phyloP scores from a whole-genome alignment of 2,797 vertebrate genomes.

The Dromococcyx pavoninus region DNA sequence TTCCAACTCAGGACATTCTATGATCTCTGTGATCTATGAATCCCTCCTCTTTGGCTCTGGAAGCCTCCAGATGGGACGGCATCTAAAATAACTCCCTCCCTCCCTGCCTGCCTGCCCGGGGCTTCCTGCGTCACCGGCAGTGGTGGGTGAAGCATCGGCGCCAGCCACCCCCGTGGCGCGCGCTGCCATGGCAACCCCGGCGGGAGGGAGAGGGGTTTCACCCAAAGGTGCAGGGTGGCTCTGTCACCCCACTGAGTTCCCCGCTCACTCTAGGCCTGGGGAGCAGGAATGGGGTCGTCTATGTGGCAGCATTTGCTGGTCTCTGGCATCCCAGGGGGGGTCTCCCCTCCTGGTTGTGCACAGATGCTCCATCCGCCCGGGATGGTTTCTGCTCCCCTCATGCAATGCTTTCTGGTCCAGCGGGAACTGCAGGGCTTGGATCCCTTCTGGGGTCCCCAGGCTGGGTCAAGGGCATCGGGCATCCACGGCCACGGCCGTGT shows the following conservation, averaged over 20 bases:
- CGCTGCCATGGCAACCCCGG: background rate
- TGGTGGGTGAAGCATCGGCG: background rate
- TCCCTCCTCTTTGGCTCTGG: background rate
- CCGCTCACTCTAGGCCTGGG: too few relatives aligned
- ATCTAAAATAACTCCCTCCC: slow-evolving; percentile 17
- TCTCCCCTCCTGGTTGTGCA: accelerated
- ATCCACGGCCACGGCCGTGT: accelerated
- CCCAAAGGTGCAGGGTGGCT: background rate
- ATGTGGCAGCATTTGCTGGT: background rate
- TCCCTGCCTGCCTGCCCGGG: background rate
- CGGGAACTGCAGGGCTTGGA: background rate
- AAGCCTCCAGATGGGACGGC: slow-evolving; percentile 16
- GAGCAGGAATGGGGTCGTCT: background rate
- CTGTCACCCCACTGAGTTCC: accelerated
- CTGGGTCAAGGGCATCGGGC: background rate
- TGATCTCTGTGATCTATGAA: background rate
- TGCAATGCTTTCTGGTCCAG: accelerated
- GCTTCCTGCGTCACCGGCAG: background rate
- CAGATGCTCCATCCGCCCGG: background rate
- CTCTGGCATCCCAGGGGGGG: accelerated
- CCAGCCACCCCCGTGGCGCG: background rate
- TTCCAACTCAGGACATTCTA: too few relatives aligned
- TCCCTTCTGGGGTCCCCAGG: too few relatives aligned
- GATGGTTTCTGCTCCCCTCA: background rate
- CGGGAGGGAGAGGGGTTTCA: background rate